Evolutionary conservation across 2,113 vertebrate species (phyloP).

Genomic region (Lathamus discolor): DNA sequence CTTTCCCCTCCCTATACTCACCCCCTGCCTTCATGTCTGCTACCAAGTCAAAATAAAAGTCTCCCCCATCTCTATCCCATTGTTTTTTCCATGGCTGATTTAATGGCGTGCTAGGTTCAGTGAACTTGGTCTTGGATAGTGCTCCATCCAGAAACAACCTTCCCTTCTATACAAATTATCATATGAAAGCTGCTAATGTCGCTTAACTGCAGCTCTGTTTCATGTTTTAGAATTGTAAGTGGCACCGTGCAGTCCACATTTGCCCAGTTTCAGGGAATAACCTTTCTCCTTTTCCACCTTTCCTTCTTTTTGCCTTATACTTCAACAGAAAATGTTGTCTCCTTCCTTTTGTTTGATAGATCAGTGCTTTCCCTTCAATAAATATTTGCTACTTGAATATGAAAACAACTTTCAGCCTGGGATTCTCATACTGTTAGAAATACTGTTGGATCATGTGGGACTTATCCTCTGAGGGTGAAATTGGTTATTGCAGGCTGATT

Average conservation of each 20-base stretch:
- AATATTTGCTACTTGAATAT: not conserved
- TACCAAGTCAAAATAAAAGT: slow-evolving; percentile 72
- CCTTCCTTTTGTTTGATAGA: not conserved
- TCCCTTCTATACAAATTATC: slow-evolving; percentile 70
- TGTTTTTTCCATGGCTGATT: slow-evolving; percentile 68
- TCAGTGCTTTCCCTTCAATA: not conserved
- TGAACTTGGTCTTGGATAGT: slow-evolving; percentile 79
- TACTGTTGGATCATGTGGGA: not conserved
- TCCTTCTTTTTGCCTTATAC: not conserved
- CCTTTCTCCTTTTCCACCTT: not conserved
- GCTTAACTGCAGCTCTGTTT: slow-evolving; percentile 21
- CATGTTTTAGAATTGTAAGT: slow-evolving; percentile 69
- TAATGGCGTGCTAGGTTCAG: slow-evolving; percentile 76
- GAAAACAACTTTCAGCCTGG: not conserved
- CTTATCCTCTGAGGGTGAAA: not conserved
- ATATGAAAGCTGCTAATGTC: slow-evolving; percentile 77
- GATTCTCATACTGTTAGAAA: not conserved
- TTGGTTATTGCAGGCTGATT: not conserved
- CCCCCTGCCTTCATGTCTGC: slow-evolving; percentile 40
- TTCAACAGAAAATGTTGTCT: not conserved
- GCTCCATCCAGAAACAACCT: slow-evolving; percentile 72
- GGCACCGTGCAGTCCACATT: slow-evolving; percentile 4
- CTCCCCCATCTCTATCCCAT: slow-evolving; percentile 39
- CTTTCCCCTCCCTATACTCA: slow-evolving; percentile 34
- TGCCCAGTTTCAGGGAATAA: not conserved